phyloP scores from a whole-genome alignment of 2,888 invertebrate genomes.

The Pherbina coryleti region DNA sequence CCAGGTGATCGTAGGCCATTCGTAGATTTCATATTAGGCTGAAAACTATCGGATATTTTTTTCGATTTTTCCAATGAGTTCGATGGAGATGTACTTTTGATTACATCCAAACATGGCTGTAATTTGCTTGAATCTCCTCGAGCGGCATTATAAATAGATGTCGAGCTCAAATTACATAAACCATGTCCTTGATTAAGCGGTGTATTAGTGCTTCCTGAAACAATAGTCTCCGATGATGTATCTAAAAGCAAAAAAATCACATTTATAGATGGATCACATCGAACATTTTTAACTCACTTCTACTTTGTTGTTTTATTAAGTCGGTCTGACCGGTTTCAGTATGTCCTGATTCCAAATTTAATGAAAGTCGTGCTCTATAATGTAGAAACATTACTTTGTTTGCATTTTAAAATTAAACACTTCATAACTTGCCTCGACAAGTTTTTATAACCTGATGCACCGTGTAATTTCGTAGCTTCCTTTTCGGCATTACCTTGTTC shows the following conservation, averaged over 20 bases:
- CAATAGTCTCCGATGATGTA: neutral
- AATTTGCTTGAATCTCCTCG: neutral
- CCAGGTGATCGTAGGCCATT: constrained; percentile 27
- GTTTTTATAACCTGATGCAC: neutral
- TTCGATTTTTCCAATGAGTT: constrained; percentile 1
- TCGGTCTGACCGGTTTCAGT: constrained; percentile 12
- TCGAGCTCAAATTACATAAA: neutral
- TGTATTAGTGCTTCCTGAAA: neutral
- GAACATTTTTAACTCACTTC: neutral
- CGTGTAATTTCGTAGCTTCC: neutral
- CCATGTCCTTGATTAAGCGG: neutral
- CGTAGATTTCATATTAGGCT: neutral
- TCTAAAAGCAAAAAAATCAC: neutral
- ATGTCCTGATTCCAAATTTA: constrained; percentile 57
- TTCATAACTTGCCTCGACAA: neutral
- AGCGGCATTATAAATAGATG: neutral
- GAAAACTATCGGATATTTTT: neutral
- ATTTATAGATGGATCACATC: neutral
- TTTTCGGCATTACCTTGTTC: neutral
- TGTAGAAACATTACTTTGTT: neutral
- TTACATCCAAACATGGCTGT: neutral
- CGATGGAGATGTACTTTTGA: neutral
- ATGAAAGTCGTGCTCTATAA: constrained; percentile 59
- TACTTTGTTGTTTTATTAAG: neutral
- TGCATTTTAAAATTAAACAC: neutral